Evolutionary conservation across 2,113 vertebrate species (phyloP), one percentile per base, ranked within the genome.

Genomic region (Montifringilla adamsi): DNA sequence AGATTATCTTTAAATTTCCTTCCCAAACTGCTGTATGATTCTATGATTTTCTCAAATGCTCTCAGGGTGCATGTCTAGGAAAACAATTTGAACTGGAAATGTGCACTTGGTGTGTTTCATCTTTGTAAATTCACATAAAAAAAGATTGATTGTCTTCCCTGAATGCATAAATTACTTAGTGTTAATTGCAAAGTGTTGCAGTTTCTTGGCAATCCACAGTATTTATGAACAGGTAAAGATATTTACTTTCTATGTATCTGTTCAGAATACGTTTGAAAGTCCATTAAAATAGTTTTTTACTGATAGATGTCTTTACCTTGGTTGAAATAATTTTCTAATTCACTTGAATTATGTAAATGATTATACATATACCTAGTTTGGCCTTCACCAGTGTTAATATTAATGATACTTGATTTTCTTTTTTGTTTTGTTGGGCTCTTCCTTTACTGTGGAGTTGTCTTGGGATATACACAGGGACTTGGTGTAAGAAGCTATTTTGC

Each of bases 401-500:
- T 58, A 75, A 46, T 41, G 11, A 31, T 44, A 11, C 11, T 56
- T 47, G 26, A 10, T 31, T 87, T 86, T 86, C 9, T 37, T 37
- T 37, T 37, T 37, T 70, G n/a, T n/a, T 68, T 35, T 2, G 0
- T 46, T 72, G 53, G 13, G 17, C 9, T 56, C 7, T 26, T n/a
- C 50, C 18, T 75, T 79, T 31, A 19, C 8, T 27, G 12, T 53
- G 37, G 23, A 73, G 9, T 3, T 73, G 4, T 53, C n/a, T 50
- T 41, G 35, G 26, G 6, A 47, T 68, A 18, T 35, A 66, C 20
- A 44, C 18, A 31, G 22, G 22, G 27, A 49, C 27, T 78, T 56
- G 30, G 7, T 24, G 13, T 56, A 73, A 81, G 53, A 0, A 0
- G 24, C n/a, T 55, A 1, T 15, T 87, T 56, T 49, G 22, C 23